Evolutionary conservation across 2,113 vertebrate species (phyloP).

Genomic region (Bombycilla garrulus): DNA sequence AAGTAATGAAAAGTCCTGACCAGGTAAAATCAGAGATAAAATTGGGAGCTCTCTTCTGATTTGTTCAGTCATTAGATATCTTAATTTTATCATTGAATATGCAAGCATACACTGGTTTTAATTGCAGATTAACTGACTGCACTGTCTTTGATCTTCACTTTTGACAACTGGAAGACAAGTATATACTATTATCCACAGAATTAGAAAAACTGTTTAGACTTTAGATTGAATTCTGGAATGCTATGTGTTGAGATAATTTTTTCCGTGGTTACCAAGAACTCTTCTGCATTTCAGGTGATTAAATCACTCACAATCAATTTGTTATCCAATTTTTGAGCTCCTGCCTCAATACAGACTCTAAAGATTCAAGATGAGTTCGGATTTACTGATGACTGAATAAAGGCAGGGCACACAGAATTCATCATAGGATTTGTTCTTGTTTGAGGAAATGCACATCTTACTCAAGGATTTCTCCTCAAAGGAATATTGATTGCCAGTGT

Average conservation of each 20-base stretch:
- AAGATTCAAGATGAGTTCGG: neutral
- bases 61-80: slow-evolving; percentile 26
- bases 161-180: neutral
- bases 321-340: neutral
- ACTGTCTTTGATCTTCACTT: slow-evolving; percentile 15
- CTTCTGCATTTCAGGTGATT: neutral
- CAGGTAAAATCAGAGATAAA: slow-evolving; percentile 42
- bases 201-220: neutral
- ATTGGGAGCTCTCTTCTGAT: slow-evolving; percentile 25
- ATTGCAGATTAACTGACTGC: slow-evolving; percentile 9
- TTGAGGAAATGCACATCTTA: neutral
- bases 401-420: neutral
- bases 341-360: neutral
- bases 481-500: neutral
- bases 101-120: neutral
- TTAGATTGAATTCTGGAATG: neutral
- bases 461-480: neutral
- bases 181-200: neutral
- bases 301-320: neutral
- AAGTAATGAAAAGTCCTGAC: slow-evolving; percentile 17
- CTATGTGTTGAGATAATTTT: neutral
- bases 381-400: neutral
- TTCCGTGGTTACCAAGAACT: neutral
- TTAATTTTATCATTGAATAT: slow-evolving; percentile 39
- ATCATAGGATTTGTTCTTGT: neutral